Percentiles rank a stretch among this genome's conserved stretches.
Evolutionary conservation across 1,140 invertebrate species (phyloP).

Genomic region (Lerema accius): DNA sequence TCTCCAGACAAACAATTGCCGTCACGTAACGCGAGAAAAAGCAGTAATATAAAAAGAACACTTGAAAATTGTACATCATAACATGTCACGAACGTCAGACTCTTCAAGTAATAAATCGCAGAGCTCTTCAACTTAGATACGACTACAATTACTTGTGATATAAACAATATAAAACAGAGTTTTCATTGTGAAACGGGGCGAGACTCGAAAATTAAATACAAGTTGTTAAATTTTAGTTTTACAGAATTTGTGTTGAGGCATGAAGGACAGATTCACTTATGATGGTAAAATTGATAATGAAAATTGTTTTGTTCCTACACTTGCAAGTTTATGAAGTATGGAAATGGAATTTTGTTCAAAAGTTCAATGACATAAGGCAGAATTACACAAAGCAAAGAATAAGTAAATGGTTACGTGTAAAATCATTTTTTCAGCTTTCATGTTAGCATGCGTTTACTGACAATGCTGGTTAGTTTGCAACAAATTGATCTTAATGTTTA

Average conservation of each 20-base stretch:
- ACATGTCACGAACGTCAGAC: constrained; percentile 40
- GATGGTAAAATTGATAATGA: constrained; percentile 24
- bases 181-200: constrained; percentile 25
- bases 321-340: not conserved
- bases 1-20: too few species aligned
- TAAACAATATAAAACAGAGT: constrained; percentile 45
- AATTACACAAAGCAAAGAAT: constrained; percentile 46
- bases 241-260: constrained; percentile 14
- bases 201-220: constrained; percentile 31
- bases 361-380: constrained; percentile 25
- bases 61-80: constrained; percentile 43
- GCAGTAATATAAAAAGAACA: too few species aligned
- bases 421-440: too few species aligned
- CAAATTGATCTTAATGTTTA: too few species aligned
- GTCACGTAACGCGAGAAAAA: too few species aligned
- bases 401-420: too few species aligned
- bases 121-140: constrained; percentile 49
- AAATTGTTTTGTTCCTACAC: constrained; percentile 8
- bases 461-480: too few species aligned
- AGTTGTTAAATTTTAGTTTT: constrained; percentile 28
- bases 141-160: constrained; percentile 43
- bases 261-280: constrained; percentile 26
- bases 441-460: too few species aligned
- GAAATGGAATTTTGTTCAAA: too few species aligned
- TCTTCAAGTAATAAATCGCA: constrained; percentile 46